Conservation (phyloP, 2,797 vertebrate species). For the Chanos chanos region DNA sequence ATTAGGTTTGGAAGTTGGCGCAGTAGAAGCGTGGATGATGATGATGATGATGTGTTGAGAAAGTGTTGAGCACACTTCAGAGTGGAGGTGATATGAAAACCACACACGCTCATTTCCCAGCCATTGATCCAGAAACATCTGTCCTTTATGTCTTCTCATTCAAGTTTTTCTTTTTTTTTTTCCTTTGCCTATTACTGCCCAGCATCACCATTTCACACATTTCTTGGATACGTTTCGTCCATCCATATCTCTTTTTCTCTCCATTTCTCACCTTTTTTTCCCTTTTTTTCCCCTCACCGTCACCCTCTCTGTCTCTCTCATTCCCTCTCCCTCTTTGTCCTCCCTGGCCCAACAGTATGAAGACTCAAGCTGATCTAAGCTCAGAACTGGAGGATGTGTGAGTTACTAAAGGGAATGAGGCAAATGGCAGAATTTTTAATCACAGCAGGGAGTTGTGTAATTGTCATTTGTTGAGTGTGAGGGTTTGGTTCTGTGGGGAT, state of each 20-base stretch:
- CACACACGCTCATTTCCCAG: neutral
- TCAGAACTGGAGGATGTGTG: conserved; percentile 24
- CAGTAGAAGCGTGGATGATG: too few species aligned
- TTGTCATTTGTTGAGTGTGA: neutral
- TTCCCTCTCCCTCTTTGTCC: neutral
- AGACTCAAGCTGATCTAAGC: conserved; percentile 20
- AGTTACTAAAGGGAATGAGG: conserved; percentile 20
- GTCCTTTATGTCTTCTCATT: neutral
- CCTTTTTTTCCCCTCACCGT: neutral
- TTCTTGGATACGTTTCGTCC: conserved; percentile 6
- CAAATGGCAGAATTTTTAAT: conserved; percentile 4
- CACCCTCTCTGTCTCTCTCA: neutral
- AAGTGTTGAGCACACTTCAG: neutral
- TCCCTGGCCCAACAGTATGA: too few species aligned
- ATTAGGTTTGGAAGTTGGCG: too few species aligned
- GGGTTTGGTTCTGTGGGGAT: neutral
- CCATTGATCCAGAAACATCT: neutral
- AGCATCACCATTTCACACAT: conserved; percentile 15
- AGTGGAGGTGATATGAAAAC: neutral
- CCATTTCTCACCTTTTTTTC: neutral
- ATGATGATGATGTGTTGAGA: conserved; percentile 1
- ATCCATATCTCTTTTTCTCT: conserved; percentile 7
- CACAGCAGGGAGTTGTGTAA: neutral
- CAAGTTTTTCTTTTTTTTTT: neutral
- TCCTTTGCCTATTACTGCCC: neutral